Percentiles rank a stretch among this genome's conserved stretches.
These are phyloP conservation scores for Acanthopagrus latus DNA, from an alignment of 2,797 vertebrate genomes.

Conservation along the genomic window DNA sequence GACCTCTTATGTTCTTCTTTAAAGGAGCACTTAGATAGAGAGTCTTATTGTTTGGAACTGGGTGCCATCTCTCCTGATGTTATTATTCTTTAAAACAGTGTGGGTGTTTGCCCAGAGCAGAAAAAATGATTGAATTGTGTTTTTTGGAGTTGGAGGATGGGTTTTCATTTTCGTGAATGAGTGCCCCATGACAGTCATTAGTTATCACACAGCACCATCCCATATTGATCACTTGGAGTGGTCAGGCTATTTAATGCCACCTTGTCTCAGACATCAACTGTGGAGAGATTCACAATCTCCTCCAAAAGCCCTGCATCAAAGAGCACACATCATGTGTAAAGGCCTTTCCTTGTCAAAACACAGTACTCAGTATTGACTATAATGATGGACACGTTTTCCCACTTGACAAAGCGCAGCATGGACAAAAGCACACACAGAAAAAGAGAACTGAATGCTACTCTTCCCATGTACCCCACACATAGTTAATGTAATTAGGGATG, in stretches of 20 bases:
- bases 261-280: constrained; percentile 61
- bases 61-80: constrained; percentile 38
- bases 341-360: constrained; percentile 56
- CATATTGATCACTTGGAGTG: constrained; percentile 75
- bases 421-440: constrained; percentile 1
- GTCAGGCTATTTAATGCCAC: constrained; percentile 57
- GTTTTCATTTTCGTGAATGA: constrained; percentile 75
- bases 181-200: constrained; percentile 67
- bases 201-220: constrained; percentile 64
- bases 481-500: constrained; percentile 37
- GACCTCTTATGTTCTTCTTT: constrained; percentile 18
- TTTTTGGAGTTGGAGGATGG: constrained; percentile 58
- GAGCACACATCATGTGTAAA: constrained; percentile 37
- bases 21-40: constrained; percentile 22
- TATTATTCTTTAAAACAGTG: constrained; percentile 49
- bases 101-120: constrained; percentile 37
- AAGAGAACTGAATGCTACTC: constrained; percentile 31
- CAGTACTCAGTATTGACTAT: constrained; percentile 12
- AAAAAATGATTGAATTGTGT: constrained; percentile 71
- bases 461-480: constrained; percentile 42
- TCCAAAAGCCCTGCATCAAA: constrained; percentile 13
- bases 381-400: constrained; percentile 39
- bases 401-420: constrained; percentile 14
- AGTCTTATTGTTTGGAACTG: constrained; percentile 25
- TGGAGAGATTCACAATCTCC: constrained; percentile 48